These are phyloP conservation scores for Dendronephthya gigantea DNA, from an alignment of 64 coral and sea anemone genomes.

Conservation along the genomic window DNA sequence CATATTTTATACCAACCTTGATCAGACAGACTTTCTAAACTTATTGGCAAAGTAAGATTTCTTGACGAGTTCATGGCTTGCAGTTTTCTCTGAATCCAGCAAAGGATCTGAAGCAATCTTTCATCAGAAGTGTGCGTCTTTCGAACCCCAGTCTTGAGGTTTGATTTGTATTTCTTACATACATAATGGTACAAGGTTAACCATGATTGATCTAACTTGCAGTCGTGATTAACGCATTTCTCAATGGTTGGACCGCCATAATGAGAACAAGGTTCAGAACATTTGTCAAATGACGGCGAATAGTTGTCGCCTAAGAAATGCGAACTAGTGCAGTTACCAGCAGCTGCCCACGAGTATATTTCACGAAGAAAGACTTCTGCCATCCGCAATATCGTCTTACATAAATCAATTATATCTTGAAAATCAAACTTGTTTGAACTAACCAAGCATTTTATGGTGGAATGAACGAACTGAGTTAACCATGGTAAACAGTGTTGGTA, in stretches of 20 bases:
- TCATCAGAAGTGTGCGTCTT: background rate
- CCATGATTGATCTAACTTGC: background rate
- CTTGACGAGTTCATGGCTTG: background rate
- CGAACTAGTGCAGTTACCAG: background rate
- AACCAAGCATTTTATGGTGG: background rate
- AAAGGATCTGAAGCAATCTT: background rate
- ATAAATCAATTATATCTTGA: background rate
- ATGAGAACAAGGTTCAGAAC: background rate
- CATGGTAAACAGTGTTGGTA: constrained; percentile 13
- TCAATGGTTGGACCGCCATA: background rate
- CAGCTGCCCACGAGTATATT: background rate
- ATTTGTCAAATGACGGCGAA: background rate
- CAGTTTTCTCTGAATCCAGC: constrained; percentile 14
- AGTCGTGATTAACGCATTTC: background rate
- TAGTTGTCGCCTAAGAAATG: background rate
- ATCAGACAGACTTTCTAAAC: background rate
- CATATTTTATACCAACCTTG: background rate
- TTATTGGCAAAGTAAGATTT: background rate
- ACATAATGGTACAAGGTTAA: background rate
- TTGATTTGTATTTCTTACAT: background rate
- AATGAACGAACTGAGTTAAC: background rate
- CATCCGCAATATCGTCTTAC: background rate
- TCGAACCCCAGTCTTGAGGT: background rate
- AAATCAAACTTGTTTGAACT: background rate
- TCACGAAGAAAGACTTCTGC: background rate